Evolutionary conservation across 1,140 invertebrate species (phyloP).

Genomic region (Trichogramma pretiosum): DNA sequence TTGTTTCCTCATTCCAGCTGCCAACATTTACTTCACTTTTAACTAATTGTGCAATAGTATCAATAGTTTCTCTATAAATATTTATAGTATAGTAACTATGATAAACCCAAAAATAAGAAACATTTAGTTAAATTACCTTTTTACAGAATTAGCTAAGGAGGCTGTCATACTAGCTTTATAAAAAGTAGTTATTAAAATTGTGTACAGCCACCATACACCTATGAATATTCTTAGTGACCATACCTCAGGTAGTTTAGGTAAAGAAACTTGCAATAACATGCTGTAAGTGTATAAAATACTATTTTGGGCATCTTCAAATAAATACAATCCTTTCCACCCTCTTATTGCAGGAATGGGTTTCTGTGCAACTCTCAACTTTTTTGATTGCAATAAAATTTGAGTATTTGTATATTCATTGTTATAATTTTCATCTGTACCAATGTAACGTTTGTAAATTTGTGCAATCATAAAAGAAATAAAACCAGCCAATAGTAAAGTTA

Average conservation of each 20-base stretch:
- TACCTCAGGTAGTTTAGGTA: slow-evolving; percentile 62
- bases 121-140: slow-evolving; percentile 43
- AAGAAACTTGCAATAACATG: slow-evolving; percentile 67
- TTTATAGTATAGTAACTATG: slow-evolving; percentile 12
- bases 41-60: slow-evolving; percentile 59
- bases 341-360: slow-evolving; percentile 26
- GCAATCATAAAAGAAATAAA: slow-evolving; percentile 50
- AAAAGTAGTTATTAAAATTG: slow-evolving; percentile 63
- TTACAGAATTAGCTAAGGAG: slow-evolving; percentile 64
- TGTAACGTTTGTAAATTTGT: slow-evolving; percentile 34
- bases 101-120: too few species aligned
- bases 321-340: slow-evolving; percentile 46
- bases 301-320: slow-evolving; percentile 62
- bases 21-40: slow-evolving; percentile 54
- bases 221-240: slow-evolving; percentile 71
- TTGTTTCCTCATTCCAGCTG: slow-evolving; percentile 60
- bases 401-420: background rate
- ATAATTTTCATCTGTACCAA: slow-evolving; percentile 27
- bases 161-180: slow-evolving; percentile 78
- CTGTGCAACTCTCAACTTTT: slow-evolving; percentile 12
- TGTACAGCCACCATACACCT: slow-evolving; percentile 79
- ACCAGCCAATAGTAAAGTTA: slow-evolving; percentile 51
- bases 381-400: slow-evolving; percentile 8
- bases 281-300: slow-evolving; percentile 69
- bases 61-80: slow-evolving; percentile 60